Conservation (phyloP, 2,113 vertebrate genomes). For the Pterocles orientalis region DNA sequence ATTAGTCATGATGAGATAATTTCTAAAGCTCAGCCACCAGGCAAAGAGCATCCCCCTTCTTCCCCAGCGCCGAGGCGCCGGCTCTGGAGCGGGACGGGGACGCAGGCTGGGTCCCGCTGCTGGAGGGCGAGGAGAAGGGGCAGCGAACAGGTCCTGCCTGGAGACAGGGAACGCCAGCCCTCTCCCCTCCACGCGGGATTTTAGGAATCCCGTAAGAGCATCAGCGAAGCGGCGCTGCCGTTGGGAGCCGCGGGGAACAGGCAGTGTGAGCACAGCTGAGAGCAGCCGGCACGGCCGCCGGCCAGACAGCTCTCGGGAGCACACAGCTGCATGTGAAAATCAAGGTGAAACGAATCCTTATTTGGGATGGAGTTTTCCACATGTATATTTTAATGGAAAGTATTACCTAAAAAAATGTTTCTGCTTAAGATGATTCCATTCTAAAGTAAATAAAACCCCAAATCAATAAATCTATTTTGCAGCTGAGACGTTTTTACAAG, state of each 20-base stretch:
- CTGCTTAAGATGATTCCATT: background rate
- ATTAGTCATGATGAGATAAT: background rate
- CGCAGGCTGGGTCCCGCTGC: background rate
- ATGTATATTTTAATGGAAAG: background rate
- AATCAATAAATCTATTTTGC: background rate
- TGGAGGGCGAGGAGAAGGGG: accelerated
- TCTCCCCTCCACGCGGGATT: background rate
- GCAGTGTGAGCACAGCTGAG: background rate
- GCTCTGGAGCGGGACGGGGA: too few relatives aligned
- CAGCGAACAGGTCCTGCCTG: background rate
- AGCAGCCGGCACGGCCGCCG: background rate
- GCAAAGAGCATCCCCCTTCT: background rate
- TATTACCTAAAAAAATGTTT: background rate
- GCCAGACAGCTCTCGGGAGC: background rate
- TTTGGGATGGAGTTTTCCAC: background rate
- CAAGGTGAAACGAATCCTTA: background rate
- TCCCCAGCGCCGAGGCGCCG: too few relatives aligned
- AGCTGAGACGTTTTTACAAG: background rate
- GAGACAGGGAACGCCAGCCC: background rate
- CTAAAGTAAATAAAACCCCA: background rate
- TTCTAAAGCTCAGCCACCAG: background rate
- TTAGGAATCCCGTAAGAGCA: accelerated
- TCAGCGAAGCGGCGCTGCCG: background rate
- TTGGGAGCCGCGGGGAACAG: background rate
- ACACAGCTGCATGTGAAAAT: background rate